Conservation (phyloP, 2,797 vertebrate species). For the Steatocranus sp. region DNA sequence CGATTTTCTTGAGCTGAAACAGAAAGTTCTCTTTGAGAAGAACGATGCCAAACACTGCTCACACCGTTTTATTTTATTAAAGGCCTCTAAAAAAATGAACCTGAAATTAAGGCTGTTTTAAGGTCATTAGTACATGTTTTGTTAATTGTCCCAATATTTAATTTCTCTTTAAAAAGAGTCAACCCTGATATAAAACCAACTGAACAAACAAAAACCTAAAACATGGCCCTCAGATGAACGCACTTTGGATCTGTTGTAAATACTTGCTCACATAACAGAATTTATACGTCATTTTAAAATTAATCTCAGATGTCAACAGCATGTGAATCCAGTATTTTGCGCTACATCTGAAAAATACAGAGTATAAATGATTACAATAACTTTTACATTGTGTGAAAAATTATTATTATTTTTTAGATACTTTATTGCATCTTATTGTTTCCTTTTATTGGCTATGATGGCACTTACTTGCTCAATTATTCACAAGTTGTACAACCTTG, state of each 20-base stretch:
- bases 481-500: not conserved
- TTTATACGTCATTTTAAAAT: not conserved
- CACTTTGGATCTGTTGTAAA: not conserved
- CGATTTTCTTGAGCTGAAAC: constrained; percentile 39
- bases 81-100: not conserved
- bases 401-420: not conserved
- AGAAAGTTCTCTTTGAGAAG: constrained; percentile 27
- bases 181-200: not conserved
- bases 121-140: not conserved
- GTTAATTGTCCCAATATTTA: not conserved
- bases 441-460: not conserved
- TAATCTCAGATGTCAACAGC: not conserved
- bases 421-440: not conserved
- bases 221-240: not conserved
- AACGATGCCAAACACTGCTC: not conserved
- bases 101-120: not conserved
- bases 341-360: not conserved
- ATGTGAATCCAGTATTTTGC: not conserved
- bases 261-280: not conserved
- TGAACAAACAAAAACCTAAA: not conserved
- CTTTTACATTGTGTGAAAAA: not conserved
- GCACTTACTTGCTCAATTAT: not conserved
- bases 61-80: not conserved
- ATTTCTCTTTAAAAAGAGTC: not conserved
- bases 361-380: not conserved